Evolutionary conservation across 2,888 invertebrate genomes (phyloP).

Genomic region (Teleogryllus oceanicus): DNA sequence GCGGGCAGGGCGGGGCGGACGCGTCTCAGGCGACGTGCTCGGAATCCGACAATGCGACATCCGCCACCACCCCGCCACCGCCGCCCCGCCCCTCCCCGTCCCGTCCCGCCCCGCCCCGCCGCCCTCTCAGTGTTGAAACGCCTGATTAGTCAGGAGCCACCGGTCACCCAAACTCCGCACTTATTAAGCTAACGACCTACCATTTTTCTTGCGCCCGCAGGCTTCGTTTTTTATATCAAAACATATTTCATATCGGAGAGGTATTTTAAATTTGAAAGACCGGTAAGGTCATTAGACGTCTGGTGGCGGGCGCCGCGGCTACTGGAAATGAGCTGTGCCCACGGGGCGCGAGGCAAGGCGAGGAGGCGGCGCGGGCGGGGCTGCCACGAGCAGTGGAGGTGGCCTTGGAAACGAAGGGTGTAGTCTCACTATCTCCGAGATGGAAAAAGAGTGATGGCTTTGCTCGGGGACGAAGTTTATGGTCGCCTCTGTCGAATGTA

Average conservation of each 20-base stretch:
- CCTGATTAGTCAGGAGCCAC: not conserved
- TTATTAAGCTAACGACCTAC: constrained; percentile 18
- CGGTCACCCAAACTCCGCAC: constrained; percentile 18
- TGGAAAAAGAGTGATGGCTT: not conserved
- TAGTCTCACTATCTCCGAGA: not conserved
- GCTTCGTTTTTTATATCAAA: constrained; percentile 18
- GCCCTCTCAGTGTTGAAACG: constrained; percentile 18
- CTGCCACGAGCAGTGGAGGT: no score
- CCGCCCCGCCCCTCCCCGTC: not conserved
- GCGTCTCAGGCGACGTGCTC: not conserved
- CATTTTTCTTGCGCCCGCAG: constrained; percentile 6
- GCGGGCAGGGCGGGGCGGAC: not conserved
- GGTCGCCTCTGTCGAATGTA: no score
- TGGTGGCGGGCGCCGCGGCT: not conserved
- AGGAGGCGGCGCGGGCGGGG: no score
- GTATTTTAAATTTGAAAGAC: constrained; percentile 18
- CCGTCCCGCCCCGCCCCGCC: not conserved
- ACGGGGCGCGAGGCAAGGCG: no score
- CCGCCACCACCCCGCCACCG: not conserved
- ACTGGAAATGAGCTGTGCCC: not conserved
- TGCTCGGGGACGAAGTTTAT: not conserved
- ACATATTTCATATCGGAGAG: constrained; percentile 18
- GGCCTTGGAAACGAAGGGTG: no score
- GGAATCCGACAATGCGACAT: constrained; percentile 7
- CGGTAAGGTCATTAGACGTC: constrained; percentile 5